Conservation (phyloP, 2,888 invertebrate species). For the Yponomeuta evonymella region DNA sequence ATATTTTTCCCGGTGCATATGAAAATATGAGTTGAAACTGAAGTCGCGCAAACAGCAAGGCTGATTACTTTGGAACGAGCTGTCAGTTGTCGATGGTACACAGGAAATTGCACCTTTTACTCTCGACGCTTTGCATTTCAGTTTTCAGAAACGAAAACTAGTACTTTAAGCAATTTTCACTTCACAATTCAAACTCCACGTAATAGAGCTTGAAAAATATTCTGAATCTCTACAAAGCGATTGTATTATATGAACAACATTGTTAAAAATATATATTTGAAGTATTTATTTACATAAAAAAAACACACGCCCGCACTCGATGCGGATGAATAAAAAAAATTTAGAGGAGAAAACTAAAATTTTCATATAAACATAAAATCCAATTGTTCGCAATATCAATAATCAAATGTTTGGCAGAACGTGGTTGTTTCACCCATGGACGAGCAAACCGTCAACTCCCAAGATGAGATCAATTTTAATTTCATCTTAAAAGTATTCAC, state of each 20-base stretch:
- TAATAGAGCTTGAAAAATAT: too few relatives aligned
- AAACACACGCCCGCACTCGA: constrained; percentile 46
- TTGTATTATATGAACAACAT: not conserved
- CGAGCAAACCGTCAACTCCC: constrained; percentile 21
- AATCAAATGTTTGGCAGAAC: not conserved
- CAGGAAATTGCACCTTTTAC: not conserved
- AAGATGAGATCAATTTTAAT: constrained; percentile 21
- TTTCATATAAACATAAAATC: constrained; percentile 7
- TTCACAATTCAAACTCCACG: not conserved
- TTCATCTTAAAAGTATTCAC: constrained; percentile 30
- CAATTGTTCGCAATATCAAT: constrained; percentile 6
- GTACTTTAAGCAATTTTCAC: not conserved
- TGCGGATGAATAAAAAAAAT: constrained; percentile 26
- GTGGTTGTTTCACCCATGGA: constrained; percentile 9
- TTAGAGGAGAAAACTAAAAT: constrained; percentile 22
- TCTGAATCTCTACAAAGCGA: too few relatives aligned
- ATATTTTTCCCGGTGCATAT: too few relatives aligned
- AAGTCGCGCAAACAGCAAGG: not conserved
- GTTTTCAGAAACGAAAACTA: not conserved
- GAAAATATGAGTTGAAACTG: not conserved
- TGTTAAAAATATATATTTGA: not conserved
- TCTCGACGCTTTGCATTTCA: not conserved
- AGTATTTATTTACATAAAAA: not conserved
- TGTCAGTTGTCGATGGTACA: not conserved
- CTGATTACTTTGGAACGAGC: not conserved